Evolutionary conservation across 2,113 vertebrate species (phyloP).

Genomic region (Phrynosoma platyrhinos): DNA sequence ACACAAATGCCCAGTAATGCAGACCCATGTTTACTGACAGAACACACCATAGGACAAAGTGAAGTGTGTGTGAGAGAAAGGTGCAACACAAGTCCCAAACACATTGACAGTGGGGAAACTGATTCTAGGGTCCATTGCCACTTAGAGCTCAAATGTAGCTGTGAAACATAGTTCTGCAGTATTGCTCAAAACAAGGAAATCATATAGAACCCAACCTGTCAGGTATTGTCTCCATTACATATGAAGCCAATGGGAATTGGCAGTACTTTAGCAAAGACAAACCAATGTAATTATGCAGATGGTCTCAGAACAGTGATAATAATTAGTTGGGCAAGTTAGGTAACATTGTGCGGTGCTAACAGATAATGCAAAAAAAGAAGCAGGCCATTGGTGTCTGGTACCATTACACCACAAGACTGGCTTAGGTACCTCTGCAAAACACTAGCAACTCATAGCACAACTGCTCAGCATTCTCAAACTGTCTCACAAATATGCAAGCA

Average conservation of each 20-base stretch:
- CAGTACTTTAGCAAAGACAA: not conserved
- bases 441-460: not conserved
- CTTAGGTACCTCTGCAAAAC: not conserved
- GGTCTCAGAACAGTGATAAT: slow-evolving; percentile 36
- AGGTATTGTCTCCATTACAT: too few relatives aligned
- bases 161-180: not conserved
- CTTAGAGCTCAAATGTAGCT: not conserved
- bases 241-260: slow-evolving; percentile 11
- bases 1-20: not conserved
- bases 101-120: not conserved
- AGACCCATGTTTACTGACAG: too few relatives aligned
- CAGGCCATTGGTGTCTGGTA: not conserved
- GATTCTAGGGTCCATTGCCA: not conserved
- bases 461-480: not conserved
- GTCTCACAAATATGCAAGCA: not conserved
- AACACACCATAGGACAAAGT: not conserved
- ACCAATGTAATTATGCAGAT: slow-evolving; percentile 37
- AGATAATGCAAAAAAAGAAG: slow-evolving; percentile 25
- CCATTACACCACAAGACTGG: slow-evolving; percentile 8
- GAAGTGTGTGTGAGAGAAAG: not conserved
- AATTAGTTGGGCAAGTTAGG: slow-evolving; percentile 50
- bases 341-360: slow-evolving; percentile 17
- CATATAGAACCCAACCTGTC: not conserved
- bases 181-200: not conserved
- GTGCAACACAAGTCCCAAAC: not conserved